Conservation (phyloP, 2,888 invertebrate species). For the Drosophila fungiperda region DNA sequence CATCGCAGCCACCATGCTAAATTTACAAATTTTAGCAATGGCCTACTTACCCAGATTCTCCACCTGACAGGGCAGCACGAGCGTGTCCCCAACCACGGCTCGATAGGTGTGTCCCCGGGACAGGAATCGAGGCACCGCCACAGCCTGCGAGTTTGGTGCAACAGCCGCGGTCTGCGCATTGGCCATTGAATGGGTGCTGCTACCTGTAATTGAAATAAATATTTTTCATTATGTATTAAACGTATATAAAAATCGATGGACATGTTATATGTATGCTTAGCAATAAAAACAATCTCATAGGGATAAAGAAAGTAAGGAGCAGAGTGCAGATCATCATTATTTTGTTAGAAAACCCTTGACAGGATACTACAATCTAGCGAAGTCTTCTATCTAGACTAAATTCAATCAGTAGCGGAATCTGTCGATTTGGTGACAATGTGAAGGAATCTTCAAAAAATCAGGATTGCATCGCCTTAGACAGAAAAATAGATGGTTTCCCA, state of each 20-base stretch:
- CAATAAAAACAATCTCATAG: neutral
- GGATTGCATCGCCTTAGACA: neutral
- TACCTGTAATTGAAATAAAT: slow-evolving; percentile 60
- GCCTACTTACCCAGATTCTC: slow-evolving; percentile 90
- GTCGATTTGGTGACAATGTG: neutral
- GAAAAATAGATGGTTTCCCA: neutral
- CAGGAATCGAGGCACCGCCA: slow-evolving; percentile 88
- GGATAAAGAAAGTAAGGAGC: neutral
- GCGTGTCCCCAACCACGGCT: slow-evolving; percentile 91
- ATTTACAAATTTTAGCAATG: slow-evolving; percentile 9
- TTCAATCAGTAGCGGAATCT: neutral
- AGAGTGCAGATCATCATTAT: neutral
- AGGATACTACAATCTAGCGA: neutral
- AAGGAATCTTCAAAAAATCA: neutral
- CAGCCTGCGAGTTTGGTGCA: slow-evolving; percentile 60
- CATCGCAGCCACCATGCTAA: slow-evolving; percentile 17
- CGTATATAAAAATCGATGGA: neutral
- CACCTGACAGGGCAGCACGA: slow-evolving; percentile 92
- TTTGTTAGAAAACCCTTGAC: neutral
- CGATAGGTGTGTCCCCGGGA: slow-evolving; percentile 92
- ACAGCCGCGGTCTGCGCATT: slow-evolving; percentile 64
- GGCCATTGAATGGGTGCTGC: slow-evolving; percentile 81
- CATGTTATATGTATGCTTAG: neutral
- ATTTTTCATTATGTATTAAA: neutral
- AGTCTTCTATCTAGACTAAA: neutral